phyloP scores from a whole-genome alignment of 2,888 invertebrate species.

The Sthenelais limicola region DNA sequence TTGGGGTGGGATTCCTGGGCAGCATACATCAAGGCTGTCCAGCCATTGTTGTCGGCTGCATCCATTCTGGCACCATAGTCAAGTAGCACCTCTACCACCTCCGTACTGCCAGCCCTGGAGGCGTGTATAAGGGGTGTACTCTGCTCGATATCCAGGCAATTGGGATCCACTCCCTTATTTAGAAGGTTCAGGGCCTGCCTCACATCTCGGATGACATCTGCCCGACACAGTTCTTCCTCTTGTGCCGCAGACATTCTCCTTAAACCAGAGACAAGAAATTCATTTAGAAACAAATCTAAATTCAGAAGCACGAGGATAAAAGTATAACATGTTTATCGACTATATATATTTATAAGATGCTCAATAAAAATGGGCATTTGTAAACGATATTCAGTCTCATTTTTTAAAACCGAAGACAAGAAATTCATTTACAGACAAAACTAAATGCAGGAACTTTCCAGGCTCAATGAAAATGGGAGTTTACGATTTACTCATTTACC shows the following conservation, averaged over 20 bases:
- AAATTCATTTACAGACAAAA: too few relatives aligned
- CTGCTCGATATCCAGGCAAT: conserved; percentile 14
- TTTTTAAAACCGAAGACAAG: too few relatives aligned
- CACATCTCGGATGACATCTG: conserved; percentile 14
- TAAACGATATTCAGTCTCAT: too few relatives aligned
- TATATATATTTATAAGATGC: too few relatives aligned
- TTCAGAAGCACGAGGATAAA: too few relatives aligned
- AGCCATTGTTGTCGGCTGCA: neutral
- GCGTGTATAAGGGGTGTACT: conserved; percentile 9
- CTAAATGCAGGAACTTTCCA: too few relatives aligned
- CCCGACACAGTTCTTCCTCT: conserved; percentile 17
- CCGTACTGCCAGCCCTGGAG: neutral
- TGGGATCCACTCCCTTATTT: conserved; percentile 21
- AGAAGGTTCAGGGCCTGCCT: neutral
- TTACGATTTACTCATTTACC: too few relatives aligned
- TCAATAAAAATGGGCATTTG: too few relatives aligned
- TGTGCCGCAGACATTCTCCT: neutral
- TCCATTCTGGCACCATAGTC: conserved; percentile 19
- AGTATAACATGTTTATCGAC: too few relatives aligned
- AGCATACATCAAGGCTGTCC: conserved; percentile 22
- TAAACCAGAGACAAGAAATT: too few relatives aligned
- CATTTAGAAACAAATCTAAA: too few relatives aligned
- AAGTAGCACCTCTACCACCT: conserved; percentile 5
- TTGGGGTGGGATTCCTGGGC: conserved; percentile 1
- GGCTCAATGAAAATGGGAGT: too few relatives aligned